Evolutionary conservation across 1,140 invertebrate species (phyloP).

Genomic region (Nomia melanderi): DNA sequence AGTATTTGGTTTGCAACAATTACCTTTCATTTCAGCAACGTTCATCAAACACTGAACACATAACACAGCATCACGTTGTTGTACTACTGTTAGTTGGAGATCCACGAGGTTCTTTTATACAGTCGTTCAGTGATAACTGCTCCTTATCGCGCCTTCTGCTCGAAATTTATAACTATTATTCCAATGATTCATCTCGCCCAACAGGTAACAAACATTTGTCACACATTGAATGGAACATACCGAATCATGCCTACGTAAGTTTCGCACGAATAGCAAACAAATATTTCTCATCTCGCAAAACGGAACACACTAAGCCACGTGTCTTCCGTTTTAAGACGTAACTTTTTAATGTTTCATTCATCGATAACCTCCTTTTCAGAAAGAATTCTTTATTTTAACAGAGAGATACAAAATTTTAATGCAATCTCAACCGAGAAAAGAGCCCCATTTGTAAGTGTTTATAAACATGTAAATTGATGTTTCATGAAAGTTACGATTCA

Average conservation of each 20-base stretch:
- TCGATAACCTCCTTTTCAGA: no score
- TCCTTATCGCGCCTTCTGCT: conserved; percentile 19
- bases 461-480: no score
- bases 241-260: not conserved
- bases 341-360: no score
- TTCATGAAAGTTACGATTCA: no score
- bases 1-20: not conserved
- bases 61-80: not conserved
- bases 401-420: no score
- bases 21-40: conserved; percentile 28
- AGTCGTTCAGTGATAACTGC: conserved; percentile 2
- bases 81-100: not conserved
- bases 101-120: conserved; percentile 39
- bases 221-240: not conserved
- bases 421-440: no score
- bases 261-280: not conserved
- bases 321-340: no score
- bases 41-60: not conserved
- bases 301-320: not conserved
- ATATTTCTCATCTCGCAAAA: not conserved
- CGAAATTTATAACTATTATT: conserved; percentile 57
- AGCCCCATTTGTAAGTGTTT: no score
- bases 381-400: no score
- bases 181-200: conserved; percentile 46
- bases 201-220: conserved; percentile 3